These are phyloP conservation scores for Diuraphis noxia DNA, from an alignment of 1,140 invertebrate species.

Conservation along the genomic window DNA sequence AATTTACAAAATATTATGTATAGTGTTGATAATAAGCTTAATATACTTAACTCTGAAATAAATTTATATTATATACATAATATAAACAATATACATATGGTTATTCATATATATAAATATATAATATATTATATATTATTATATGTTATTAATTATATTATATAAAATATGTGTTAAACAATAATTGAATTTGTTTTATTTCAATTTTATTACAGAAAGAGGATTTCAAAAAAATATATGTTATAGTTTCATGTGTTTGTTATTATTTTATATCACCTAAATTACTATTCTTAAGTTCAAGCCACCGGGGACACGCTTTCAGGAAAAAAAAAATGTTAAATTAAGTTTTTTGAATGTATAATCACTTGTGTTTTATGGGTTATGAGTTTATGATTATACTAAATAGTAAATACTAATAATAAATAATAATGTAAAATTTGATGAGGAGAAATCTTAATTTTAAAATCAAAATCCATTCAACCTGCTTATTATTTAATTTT, in stretches of 20 bases:
- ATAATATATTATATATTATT: too few species aligned
- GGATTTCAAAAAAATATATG: constrained; percentile 36
- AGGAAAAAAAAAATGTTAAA: neutral
- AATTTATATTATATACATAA: neutral
- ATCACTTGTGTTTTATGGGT: too few species aligned
- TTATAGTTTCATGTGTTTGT: constrained; percentile 32
- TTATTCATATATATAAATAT: neutral
- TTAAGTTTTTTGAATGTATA: neutral
- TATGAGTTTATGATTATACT: too few species aligned
- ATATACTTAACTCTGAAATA: constrained; percentile 17
- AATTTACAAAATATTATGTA: constrained; percentile 49
- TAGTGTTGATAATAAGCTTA: constrained; percentile 42
- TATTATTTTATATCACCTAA: constrained; percentile 14
- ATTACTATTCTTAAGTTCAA: neutral
- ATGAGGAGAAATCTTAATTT: too few species aligned
- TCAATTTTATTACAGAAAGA: constrained; percentile 21
- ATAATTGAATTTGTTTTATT: constrained; percentile 29
- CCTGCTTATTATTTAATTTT: too few species aligned
- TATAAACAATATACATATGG: constrained; percentile 5
- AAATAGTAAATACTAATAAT: too few species aligned
- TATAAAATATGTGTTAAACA: neutral
- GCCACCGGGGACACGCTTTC: neutral
- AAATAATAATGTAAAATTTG: too few species aligned
- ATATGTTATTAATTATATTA: too few species aligned
- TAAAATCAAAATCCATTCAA: too few species aligned